Evolutionary conservation across 2,888 invertebrate genomes (phyloP).

Genomic region (Leptopterna dolabrata): DNA sequence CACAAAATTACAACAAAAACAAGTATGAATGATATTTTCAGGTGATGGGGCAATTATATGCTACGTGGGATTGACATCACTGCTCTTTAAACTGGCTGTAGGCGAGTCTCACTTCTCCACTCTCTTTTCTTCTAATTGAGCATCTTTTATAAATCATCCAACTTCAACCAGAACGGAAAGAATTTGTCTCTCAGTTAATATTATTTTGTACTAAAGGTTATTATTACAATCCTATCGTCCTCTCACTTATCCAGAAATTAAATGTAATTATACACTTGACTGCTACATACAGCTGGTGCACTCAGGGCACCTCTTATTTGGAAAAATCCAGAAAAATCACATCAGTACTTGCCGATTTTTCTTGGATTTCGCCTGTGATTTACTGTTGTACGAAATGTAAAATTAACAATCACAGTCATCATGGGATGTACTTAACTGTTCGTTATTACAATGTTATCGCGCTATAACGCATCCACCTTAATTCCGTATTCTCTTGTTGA

Average conservation of each 20-base stretch:
- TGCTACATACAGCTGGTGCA: background rate
- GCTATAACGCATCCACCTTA: background rate
- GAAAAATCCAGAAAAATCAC: background rate
- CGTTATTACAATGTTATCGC: background rate
- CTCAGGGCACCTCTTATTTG: background rate
- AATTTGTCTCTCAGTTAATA: background rate
- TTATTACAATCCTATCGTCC: background rate
- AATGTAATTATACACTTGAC: background rate
- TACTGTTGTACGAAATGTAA: background rate
- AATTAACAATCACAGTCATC: background rate
- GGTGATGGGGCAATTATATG: slow-evolving; percentile 45
- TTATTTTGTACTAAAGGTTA: background rate
- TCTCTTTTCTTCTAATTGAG: background rate
- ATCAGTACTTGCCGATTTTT: background rate
- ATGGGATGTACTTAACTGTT: background rate
- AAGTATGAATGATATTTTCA: slow-evolving; percentile 47
- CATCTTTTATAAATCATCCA: background rate
- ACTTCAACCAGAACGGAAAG: background rate
- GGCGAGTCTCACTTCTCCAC: slow-evolving; percentile 33
- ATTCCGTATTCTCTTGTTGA: background rate
- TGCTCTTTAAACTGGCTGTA: slow-evolving; percentile 45
- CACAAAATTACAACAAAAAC: slow-evolving; percentile 41
- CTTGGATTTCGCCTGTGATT: background rate
- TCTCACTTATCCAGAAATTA: background rate
- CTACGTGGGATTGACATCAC: slow-evolving; percentile 43